Evolutionary conservation across 2,113 vertebrate genomes (phyloP).

Genomic region (Isurus oxyrinchus): DNA sequence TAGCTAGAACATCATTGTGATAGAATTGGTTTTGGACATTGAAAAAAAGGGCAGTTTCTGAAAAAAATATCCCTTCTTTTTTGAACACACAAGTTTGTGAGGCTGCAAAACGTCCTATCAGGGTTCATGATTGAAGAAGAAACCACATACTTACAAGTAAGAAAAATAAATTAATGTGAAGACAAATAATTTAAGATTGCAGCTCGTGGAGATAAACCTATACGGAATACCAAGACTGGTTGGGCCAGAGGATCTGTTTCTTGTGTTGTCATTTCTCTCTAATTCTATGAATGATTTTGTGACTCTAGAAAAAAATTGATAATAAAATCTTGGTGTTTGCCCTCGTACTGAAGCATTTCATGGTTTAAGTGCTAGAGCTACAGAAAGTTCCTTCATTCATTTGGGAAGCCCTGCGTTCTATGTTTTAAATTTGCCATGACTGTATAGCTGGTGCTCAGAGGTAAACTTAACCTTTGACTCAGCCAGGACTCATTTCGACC

Average conservation of each 20-base stretch:
- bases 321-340: neutral
- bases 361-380: neutral
- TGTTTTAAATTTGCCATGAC: neutral
- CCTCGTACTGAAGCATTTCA: neutral
- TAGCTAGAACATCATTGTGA: neutral
- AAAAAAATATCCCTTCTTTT: neutral
- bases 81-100: neutral
- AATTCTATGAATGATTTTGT: neutral
- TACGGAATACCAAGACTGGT: neutral
- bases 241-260: neutral
- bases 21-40: neutral
- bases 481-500: neutral
- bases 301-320: neutral
- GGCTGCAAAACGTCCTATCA: neutral
- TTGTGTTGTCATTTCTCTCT: neutral
- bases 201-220: neutral
- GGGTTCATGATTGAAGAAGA: neutral
- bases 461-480: neutral
- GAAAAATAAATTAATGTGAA: neutral
- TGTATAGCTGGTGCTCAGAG: neutral
- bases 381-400: neutral
- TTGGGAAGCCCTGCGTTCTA: neutral
- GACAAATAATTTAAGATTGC: neutral
- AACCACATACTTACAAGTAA: neutral
- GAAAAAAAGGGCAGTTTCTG: neutral